Percentiles rank a stretch among this genome's conserved stretches.
phyloP scores from a whole-genome alignment of 2,113 vertebrate genomes.

The Siniperca chuatsi region DNA sequence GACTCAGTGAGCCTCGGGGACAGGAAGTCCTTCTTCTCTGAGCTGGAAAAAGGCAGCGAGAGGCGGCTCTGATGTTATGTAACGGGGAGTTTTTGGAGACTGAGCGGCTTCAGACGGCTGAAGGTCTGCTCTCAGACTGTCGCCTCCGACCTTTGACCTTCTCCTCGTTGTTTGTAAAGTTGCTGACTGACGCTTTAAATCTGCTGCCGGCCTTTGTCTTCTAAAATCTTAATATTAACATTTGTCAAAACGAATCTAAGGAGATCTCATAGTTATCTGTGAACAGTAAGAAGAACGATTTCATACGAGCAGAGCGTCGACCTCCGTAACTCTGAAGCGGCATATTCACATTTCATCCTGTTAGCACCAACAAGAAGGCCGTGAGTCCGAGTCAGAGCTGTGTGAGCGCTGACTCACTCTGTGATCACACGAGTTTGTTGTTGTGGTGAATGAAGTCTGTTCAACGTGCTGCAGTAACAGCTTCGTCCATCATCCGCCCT shows the following conservation, averaged over 20 bases:
- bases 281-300: too few relatives aligned
- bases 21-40: slow-evolving; percentile 2
- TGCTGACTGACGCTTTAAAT: not conserved
- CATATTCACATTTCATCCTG: not conserved
- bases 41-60: not conserved
- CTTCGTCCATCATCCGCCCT: not conserved
- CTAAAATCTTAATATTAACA: too few relatives aligned
- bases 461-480: not conserved
- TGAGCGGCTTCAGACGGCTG: not conserved
- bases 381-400: not conserved
- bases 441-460: not conserved
- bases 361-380: not conserved
- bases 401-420: slow-evolving; percentile 1
- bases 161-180: too few relatives aligned
- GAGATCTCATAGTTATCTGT: too few relatives aligned
- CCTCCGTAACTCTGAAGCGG: not conserved
- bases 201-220: not conserved
- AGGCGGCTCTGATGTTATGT: not conserved
- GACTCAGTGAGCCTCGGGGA: not conserved
- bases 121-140: too few relatives aligned
- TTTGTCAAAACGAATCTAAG: too few relatives aligned
- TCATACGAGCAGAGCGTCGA: too few relatives aligned
- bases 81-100: not conserved
- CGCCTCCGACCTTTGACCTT: not conserved
- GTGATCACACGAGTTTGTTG: not conserved